Evolutionary conservation across 2,797 vertebrate genomes (phyloP).

Genomic region (Oreonectes daqikongensis): DNA sequence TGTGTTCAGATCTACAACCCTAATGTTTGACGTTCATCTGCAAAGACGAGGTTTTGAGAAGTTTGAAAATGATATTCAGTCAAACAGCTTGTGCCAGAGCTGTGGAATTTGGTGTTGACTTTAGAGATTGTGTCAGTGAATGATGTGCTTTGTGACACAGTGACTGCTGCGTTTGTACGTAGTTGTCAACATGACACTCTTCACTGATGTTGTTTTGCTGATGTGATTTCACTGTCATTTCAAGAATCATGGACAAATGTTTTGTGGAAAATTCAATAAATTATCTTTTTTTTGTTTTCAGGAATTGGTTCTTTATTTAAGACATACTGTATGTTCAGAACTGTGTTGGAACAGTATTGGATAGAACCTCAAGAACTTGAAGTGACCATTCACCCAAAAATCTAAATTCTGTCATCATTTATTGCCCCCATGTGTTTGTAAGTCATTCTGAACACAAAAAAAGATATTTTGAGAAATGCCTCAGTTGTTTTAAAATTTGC

Average conservation of each 20-base stretch:
- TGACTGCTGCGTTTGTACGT: not conserved
- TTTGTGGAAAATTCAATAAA: constrained; percentile 13
- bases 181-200: not conserved
- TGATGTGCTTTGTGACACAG: not conserved
- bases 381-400: too few species aligned
- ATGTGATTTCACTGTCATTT: not conserved
- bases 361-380: too few species aligned
- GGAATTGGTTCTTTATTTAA: not conserved
- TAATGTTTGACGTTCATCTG: too few species aligned
- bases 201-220: not conserved
- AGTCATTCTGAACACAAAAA: too few species aligned
- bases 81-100: not conserved
- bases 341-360: too few species aligned
- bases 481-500: too few species aligned
- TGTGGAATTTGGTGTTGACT: not conserved
- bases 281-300: not conserved
- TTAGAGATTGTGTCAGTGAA: not conserved
- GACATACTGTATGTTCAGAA: too few species aligned
- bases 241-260: not conserved
- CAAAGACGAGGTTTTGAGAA: not conserved
- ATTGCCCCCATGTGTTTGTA: too few species aligned
- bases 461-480: too few species aligned
- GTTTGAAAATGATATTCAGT: not conserved
- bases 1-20: too few species aligned
- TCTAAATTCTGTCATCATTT: too few species aligned